These are phyloP conservation scores for Campoletis raptor DNA, from an alignment of 2,888 invertebrate species.

Conservation along the genomic window DNA sequence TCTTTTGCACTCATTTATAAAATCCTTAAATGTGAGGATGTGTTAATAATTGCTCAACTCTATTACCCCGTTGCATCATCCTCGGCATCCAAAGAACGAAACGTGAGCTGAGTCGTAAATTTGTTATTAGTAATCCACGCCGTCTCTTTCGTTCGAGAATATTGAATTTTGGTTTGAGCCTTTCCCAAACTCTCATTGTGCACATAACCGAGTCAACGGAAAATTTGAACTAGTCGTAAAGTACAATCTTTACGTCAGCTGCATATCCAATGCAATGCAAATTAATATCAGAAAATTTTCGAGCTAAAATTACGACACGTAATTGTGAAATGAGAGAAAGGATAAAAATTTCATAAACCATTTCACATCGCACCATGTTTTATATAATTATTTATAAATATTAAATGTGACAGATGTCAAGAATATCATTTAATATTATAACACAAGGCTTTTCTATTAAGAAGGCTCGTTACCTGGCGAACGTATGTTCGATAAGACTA, in stretches of 20 bases:
- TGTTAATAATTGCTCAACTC: neutral
- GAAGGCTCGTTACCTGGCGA: slow-evolving; percentile 35
- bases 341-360: neutral
- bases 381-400: slow-evolving; percentile 3
- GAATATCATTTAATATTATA: slow-evolving; percentile 36
- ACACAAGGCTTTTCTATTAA: neutral
- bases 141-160: slow-evolving; percentile 33
- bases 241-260: neutral
- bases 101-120: slow-evolving; percentile 38
- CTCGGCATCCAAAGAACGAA: slow-evolving; percentile 15
- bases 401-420: slow-evolving; percentile 14
- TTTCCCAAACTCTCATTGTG: neutral
- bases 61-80: slow-evolving; percentile 2
- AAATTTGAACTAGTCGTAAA: slow-evolving; percentile 24
- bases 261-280: slow-evolving; percentile 13
- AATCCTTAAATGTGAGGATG: neutral
- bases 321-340: neutral
- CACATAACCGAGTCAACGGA: slow-evolving; percentile 24
- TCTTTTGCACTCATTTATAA: neutral
- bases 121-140: slow-evolving; percentile 52
- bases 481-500: slow-evolving; percentile 55
- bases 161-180: slow-evolving; percentile 50
- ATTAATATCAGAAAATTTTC: slow-evolving; percentile 19
- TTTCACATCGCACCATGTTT: neutral
- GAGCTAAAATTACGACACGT: neutral